Conservation (phyloP, 2,113 vertebrate genomes). For the Pygoscelis adeliae region DNA sequence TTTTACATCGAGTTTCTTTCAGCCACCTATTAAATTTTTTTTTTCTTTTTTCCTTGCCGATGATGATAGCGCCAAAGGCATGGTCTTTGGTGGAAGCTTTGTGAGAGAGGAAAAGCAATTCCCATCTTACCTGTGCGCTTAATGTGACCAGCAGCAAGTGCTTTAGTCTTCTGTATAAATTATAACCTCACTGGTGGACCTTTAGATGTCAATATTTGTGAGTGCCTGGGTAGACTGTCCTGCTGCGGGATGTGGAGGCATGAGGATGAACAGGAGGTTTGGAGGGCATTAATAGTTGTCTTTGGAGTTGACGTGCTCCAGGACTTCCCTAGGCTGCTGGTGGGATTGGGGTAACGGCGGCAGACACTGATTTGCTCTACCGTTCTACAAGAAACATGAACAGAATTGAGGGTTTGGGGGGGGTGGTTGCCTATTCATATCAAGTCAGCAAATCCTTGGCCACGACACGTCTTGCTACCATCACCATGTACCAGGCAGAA, state of each 20-base stretch:
- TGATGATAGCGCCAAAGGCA: background rate
- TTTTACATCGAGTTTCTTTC: background rate
- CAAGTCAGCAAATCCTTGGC: background rate
- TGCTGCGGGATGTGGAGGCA: background rate
- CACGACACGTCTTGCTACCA: accelerated
- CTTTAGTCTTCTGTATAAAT: background rate
- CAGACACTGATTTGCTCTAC: background rate
- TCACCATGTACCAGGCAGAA: background rate
- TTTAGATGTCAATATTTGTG: background rate
- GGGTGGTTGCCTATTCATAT: background rate
- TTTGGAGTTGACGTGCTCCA: background rate
- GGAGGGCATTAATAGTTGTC: background rate
- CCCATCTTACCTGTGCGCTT: background rate
- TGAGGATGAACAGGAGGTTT: background rate
- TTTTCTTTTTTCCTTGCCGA: background rate
- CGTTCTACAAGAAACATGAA: background rate
- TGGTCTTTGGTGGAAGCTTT: background rate
- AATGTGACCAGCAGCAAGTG: background rate
- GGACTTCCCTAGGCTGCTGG: background rate
- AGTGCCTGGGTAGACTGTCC: too few species aligned
- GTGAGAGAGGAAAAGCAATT: background rate
- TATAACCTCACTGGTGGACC: background rate
- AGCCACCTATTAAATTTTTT: background rate
- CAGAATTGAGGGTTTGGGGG: background rate
- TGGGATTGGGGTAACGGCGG: background rate